Conservation (phyloP, 2,113 vertebrate genomes). For the Odocoileus virginianus region DNA sequence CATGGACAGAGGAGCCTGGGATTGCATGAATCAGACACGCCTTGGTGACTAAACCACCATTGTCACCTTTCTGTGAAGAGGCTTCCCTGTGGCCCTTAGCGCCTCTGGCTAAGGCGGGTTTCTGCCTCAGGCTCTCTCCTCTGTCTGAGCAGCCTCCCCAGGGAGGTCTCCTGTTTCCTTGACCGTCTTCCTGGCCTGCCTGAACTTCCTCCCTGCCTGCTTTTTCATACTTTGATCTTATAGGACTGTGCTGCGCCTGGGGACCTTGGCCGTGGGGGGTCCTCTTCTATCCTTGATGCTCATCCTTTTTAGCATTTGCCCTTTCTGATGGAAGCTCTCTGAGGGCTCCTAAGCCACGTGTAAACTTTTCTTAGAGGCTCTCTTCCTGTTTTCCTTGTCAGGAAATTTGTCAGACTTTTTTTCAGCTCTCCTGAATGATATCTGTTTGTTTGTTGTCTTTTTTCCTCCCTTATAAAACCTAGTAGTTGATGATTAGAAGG, state of each 20-base stretch:
- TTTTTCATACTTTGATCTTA: not conserved
- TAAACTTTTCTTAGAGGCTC: not conserved
- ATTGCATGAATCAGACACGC: rapidly evolving
- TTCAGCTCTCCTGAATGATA: not conserved
- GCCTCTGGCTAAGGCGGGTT: not conserved
- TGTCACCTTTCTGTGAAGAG: not conserved
- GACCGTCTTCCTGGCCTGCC: not conserved
- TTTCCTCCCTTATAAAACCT: not conserved
- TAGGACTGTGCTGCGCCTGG: not conserved
- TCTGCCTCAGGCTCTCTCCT: not conserved
- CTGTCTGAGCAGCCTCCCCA: no score
- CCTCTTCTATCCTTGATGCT: not conserved
- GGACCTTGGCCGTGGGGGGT: not conserved
- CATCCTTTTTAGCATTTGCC: not conserved
- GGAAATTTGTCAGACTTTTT: not conserved
- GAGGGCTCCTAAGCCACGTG: not conserved
- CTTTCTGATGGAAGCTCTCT: not conserved
- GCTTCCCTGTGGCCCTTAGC: not conserved
- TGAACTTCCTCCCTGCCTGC: not conserved
- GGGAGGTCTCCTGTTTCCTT: not conserved
- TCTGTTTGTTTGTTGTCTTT: not conserved
- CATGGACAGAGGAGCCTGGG: not conserved
- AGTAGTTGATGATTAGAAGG: not conserved
- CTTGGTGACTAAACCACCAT: rapidly evolving
- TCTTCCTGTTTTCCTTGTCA: not conserved